Conservation (phyloP, 2,113 vertebrate genomes). For the Hypomesus transpacificus region DNA sequence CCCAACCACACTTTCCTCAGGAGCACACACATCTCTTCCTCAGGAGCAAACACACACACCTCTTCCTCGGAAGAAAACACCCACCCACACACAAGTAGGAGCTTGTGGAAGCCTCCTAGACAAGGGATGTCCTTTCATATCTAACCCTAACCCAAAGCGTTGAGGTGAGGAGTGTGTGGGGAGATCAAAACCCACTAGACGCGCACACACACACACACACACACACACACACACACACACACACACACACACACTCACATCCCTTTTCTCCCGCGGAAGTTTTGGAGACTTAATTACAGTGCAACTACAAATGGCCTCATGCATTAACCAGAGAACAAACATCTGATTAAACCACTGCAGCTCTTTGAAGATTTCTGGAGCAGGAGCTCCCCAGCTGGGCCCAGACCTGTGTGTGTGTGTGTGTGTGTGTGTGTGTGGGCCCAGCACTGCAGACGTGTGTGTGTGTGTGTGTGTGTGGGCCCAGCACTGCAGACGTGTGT, state of each 20-base stretch:
- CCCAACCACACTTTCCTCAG: background rate
- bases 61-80: no score
- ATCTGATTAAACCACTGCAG: background rate
- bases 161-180: background rate
- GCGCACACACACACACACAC: conserved; percentile 3
- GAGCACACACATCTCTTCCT: background rate
- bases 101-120: background rate
- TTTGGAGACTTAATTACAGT: background rate
- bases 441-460: no score
- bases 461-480: background rate
- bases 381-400: background rate
- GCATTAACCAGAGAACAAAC: background rate
- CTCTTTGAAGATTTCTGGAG: background rate
- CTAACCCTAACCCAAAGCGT: background rate
- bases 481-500: background rate
- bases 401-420: no score
- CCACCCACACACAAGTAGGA: background rate
- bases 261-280: background rate
- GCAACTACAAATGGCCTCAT: background rate
- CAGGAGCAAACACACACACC: background rate
- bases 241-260: conserved; percentile 3
- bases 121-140: background rate
- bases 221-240: conserved; percentile 7
- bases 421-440: background rate
- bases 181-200: conserved; percentile 20